Conservation (phyloP, 2,888 invertebrate species). For the Dioctria linearis region DNA sequence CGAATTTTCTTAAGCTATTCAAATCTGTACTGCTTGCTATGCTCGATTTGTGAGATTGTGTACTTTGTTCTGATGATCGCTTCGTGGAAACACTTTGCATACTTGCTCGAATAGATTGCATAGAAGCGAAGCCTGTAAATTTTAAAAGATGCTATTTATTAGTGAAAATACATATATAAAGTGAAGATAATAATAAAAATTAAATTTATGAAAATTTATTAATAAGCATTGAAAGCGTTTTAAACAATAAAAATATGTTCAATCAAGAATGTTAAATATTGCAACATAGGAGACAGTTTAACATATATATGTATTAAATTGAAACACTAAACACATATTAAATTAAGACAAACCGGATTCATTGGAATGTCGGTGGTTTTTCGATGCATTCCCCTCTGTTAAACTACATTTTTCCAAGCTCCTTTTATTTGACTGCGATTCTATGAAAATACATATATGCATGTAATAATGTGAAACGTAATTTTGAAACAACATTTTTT, state of each 20-base stretch:
- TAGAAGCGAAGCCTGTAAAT: constrained; percentile 75
- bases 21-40: constrained; percentile 59
- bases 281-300: neutral
- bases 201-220: neutral
- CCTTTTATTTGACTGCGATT: constrained; percentile 43
- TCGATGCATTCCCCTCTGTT: constrained; percentile 48
- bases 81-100: constrained; percentile 76
- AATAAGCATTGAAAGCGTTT: neutral
- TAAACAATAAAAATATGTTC: neutral
- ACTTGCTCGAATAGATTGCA: constrained; percentile 77
- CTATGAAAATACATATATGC: constrained; percentile 14
- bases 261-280: neutral
- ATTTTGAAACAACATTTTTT: too few species aligned
- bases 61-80: constrained; percentile 76
- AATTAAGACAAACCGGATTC: constrained; percentile 68
- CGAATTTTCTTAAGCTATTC: constrained; percentile 51
- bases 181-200: neutral
- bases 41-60: constrained; percentile 63
- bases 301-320: neutral
- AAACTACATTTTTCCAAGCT: constrained; percentile 41
- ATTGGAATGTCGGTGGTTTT: constrained; percentile 69
- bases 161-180: neutral
- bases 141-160: neutral
- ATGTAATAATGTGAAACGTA: neutral
- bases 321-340: constrained; percentile 9